phyloP scores from a whole-genome alignment of 2,113 vertebrate genomes.

The Propithecus coquereli region DNA sequence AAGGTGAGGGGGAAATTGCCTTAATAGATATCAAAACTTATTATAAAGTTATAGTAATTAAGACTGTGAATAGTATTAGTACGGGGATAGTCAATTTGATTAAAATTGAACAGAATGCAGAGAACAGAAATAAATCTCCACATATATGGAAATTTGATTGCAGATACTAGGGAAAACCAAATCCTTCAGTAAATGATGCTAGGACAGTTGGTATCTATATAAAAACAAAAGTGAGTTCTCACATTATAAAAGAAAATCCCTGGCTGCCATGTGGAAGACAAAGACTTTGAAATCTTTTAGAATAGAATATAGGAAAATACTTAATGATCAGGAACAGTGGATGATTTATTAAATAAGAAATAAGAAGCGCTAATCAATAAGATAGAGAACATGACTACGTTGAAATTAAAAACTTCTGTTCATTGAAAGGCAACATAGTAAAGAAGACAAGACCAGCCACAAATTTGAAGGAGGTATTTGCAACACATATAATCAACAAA shows the following conservation, averaged over 20 bases:
- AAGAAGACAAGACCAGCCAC: not conserved
- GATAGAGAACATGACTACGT: not conserved
- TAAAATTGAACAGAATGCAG: not conserved
- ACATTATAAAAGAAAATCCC: not conserved
- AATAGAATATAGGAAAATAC: not conserved
- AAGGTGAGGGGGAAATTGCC: not conserved
- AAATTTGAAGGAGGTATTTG: not conserved
- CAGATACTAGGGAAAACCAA: not conserved
- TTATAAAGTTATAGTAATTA: not conserved
- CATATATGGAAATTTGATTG: not conserved
- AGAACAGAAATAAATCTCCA: not conserved
- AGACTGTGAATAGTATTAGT: not conserved
- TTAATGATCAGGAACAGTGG: not conserved
- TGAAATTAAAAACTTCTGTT: constrained; percentile 1
- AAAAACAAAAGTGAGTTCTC: not conserved
- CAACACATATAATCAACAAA: not conserved
- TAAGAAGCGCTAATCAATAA: not conserved
- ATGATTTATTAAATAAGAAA: not conserved
- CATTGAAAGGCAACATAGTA: not conserved
- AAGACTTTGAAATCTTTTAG: not conserved
- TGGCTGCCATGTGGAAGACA: not conserved
- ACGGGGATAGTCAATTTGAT: not conserved
- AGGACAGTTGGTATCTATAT: not conserved
- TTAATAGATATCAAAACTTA: not conserved
- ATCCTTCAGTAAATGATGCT: not conserved